Evolutionary conservation across 2,797 vertebrate species (phyloP).

Genomic region (Helarctos malayanus): DNA sequence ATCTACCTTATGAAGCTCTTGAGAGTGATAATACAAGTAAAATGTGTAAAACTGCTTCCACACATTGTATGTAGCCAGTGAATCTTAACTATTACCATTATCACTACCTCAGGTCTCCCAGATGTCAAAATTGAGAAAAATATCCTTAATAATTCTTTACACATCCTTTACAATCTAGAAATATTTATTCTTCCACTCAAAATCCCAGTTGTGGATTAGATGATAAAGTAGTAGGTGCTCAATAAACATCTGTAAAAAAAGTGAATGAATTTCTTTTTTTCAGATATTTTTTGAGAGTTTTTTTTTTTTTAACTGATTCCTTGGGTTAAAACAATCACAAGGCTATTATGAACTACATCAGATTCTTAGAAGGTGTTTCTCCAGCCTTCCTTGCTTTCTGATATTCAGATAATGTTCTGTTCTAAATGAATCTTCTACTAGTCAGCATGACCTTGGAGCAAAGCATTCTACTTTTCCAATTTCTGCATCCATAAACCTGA

Average conservation of each 20-base stretch:
- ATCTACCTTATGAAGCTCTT: slow-evolving; percentile 25
- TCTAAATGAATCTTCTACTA: slow-evolving; percentile 5
- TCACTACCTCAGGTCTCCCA: neutral
- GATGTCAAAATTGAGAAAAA: slow-evolving; percentile 35
- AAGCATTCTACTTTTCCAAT: slow-evolving; percentile 21
- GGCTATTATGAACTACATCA: slow-evolving; percentile 42
- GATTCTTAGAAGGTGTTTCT: slow-evolving; percentile 29
- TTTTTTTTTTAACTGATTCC: neutral
- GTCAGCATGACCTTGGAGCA: neutral
- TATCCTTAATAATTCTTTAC: neutral
- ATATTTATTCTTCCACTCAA: slow-evolving; percentile 24
- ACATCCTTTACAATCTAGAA: slow-evolving; percentile 3
- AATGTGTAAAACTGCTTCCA: neutral
- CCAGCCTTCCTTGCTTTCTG: slow-evolving; percentile 34
- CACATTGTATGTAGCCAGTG: neutral
- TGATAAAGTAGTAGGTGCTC: slow-evolving; percentile 16
- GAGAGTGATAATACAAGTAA: slow-evolving; percentile 23
- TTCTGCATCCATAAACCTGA: slow-evolving; percentile 15
- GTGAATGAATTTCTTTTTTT: slow-evolving; percentile 19
- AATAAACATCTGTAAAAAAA: neutral
- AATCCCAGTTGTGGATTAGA: slow-evolving; percentile 34
- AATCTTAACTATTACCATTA: slow-evolving; percentile 40
- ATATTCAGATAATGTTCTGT: slow-evolving; percentile 33
- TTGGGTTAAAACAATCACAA: slow-evolving; percentile 45
- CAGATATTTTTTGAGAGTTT: neutral